Evolutionary conservation across 2,797 vertebrate genomes (phyloP).

Genomic region (Rhabdomys pumilio): DNA sequence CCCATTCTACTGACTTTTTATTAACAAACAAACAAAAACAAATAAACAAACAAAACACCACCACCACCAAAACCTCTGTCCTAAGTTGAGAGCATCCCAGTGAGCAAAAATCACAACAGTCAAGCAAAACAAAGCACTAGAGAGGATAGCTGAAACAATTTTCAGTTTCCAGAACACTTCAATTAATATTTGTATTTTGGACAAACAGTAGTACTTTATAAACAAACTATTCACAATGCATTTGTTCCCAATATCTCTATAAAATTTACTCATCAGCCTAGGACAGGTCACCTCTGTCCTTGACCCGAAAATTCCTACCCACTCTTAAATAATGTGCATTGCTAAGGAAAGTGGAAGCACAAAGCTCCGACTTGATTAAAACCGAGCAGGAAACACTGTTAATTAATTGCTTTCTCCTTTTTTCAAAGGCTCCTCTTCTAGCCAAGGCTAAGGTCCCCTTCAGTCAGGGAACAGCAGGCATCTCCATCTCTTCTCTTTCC

Average conservation of each 20-base stretch:
- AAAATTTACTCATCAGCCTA: conserved; percentile 10
- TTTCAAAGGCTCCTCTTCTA: background rate
- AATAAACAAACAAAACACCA: no score
- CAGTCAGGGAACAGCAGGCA: background rate
- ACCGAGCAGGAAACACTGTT: background rate
- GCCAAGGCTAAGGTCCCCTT: background rate
- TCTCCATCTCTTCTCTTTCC: background rate
- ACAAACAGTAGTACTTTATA: background rate
- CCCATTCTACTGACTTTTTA: background rate
- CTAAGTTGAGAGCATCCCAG: background rate
- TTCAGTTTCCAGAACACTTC: background rate
- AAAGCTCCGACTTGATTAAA: conserved; percentile 22
- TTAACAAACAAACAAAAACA: background rate
- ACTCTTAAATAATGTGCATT: background rate
- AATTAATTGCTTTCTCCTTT: background rate
- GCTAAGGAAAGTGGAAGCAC: background rate
- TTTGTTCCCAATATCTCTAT: background rate
- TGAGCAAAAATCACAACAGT: background rate
- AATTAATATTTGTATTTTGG: background rate
- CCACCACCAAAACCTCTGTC: background rate
- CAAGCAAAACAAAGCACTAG: background rate
- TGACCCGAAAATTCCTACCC: background rate
- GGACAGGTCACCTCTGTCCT: background rate
- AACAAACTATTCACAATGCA: background rate
- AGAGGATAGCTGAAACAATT: background rate